Evolutionary conservation across 2,113 vertebrate genomes (phyloP).

Genomic region (Glareola pratincola): DNA sequence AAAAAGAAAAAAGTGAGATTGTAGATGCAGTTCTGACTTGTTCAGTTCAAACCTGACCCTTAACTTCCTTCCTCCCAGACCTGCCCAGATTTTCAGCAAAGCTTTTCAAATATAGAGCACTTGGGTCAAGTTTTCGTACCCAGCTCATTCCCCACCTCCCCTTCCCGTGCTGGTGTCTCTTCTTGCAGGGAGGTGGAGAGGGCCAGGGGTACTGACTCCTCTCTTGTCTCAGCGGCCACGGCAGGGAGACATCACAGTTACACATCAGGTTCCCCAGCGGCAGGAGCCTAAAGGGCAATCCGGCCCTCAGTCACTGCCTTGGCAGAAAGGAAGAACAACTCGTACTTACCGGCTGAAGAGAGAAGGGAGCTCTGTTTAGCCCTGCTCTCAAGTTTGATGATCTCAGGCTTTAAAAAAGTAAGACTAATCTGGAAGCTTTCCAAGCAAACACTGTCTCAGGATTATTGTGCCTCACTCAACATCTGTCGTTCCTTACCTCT

Average conservation of each 20-base stretch:
- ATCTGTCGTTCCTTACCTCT: not conserved
- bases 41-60: not conserved
- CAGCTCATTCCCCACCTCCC: not conserved
- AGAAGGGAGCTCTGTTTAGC: not conserved
- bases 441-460: not conserved
- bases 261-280: not conserved
- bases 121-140: not conserved
- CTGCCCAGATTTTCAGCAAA: not conserved
- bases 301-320: not conserved
- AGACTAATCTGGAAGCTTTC: not conserved
- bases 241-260: not conserved
- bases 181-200: not conserved
- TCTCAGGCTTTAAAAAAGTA: not conserved
- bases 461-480: not conserved
- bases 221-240: fast-evolving
- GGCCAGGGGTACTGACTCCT: not conserved
- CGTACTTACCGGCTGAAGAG: not conserved
- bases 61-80: not conserved
- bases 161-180: not conserved
- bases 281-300: not conserved
- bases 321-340: not conserved
- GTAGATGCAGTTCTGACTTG: not conserved
- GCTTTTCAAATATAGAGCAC: not conserved
- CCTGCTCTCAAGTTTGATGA: not conserved
- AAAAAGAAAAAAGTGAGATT: not conserved